A percentile compares a stretch with the other conserved stretches of the same genome.
phyloP scores from a whole-genome alignment of 2,113 vertebrate species.

The Burhinus oedicnemus region DNA sequence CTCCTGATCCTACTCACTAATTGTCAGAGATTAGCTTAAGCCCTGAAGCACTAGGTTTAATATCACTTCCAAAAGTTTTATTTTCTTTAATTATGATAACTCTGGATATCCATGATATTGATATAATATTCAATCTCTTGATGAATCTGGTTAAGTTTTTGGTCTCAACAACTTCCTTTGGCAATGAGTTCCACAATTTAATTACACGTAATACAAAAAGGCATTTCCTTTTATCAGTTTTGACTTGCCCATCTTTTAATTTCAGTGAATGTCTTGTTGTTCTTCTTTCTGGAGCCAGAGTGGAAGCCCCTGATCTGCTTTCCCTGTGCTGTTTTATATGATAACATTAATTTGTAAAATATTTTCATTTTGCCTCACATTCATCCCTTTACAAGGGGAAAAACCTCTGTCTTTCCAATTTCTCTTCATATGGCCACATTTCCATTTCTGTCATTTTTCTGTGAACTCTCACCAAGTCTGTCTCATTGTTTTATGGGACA shows the following conservation, averaged over 20 bases:
- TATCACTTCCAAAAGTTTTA: slow-evolving; percentile 39
- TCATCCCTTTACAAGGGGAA: background rate
- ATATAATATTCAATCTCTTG: slow-evolving; percentile 58
- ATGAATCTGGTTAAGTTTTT: slow-evolving; percentile 44
- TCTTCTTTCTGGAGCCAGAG: slow-evolving; percentile 9
- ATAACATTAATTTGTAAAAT: slow-evolving; percentile 7
- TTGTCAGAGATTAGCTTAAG: slow-evolving; percentile 37
- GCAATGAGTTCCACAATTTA: slow-evolving; percentile 38
- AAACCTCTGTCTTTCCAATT: background rate
- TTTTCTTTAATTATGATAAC: slow-evolving; percentile 67
- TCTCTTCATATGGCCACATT: background rate
- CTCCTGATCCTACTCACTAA: slow-evolving; percentile 41
- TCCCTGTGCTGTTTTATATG: background rate
- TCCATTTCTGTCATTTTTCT: slow-evolving; percentile 16
- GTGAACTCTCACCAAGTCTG: slow-evolving; percentile 17
- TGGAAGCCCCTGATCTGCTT: slow-evolving; percentile 21
- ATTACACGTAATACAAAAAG: slow-evolving; percentile 63
- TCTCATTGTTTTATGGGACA: background rate
- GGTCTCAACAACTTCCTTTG: slow-evolving; percentile 64
- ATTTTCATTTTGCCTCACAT: background rate
- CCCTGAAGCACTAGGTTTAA: slow-evolving; percentile 39
- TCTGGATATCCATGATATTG: slow-evolving; percentile 53
- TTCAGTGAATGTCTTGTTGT: slow-evolving; percentile 32
- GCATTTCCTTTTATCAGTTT: slow-evolving; percentile 67
- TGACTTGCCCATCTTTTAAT: slow-evolving; percentile 58